Evolutionary conservation across 1,140 invertebrate species (phyloP).

Genomic region (Helicoverpa zea): DNA sequence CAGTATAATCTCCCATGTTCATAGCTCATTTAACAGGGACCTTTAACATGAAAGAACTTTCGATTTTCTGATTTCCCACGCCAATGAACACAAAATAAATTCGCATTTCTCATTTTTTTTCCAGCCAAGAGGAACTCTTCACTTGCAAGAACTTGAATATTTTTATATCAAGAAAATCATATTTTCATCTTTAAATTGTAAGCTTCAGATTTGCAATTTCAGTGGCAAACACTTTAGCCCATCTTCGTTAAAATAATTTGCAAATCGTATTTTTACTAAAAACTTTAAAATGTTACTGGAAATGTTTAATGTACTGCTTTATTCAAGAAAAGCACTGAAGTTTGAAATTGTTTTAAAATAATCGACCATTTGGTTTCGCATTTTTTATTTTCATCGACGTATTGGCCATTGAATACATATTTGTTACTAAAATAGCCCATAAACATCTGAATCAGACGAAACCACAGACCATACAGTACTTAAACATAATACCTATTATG

Average conservation of each 20-base stretch:
- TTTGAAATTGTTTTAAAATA: no score
- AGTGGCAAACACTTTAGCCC: not conserved
- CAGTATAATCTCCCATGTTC: slow-evolving; percentile 50
- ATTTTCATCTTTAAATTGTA: not conserved
- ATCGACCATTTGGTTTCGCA: no score
- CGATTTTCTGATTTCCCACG: slow-evolving; percentile 53
- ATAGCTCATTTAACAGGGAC: slow-evolving; percentile 52
- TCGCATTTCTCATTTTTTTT: slow-evolving; percentile 49
- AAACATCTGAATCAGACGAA: no score
- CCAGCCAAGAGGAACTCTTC: slow-evolving; percentile 27
- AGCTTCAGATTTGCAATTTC: not conserved
- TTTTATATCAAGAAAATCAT: not conserved
- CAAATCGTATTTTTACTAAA: no score
- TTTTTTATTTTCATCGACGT: no score
- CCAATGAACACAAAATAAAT: slow-evolving; percentile 47
- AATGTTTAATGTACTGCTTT: no score
- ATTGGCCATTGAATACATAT: no score
- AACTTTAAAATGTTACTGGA: no score
- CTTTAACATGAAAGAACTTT: slow-evolving; percentile 51
- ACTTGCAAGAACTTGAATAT: slow-evolving; percentile 29
- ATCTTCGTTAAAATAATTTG: no score
- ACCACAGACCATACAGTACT: no score
- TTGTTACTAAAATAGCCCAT: no score
- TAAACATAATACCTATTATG: not conserved
- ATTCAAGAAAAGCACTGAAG: no score